Evolutionary conservation across 2,113 vertebrate species (phyloP).

Genomic region (Erpornis zantholeuca): DNA sequence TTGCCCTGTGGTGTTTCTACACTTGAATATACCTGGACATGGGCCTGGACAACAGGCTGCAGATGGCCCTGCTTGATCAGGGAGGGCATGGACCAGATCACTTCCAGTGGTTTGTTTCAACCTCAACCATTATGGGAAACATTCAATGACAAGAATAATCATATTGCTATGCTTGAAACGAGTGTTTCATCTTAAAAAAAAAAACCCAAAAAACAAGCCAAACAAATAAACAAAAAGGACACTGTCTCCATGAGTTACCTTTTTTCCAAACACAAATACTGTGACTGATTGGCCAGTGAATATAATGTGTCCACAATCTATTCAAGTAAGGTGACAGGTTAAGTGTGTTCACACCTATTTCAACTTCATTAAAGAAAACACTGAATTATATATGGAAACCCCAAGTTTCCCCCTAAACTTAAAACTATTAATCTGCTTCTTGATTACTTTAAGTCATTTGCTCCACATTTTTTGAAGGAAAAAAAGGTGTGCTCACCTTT

Average conservation of each 20-base stretch:
- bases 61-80: not conserved
- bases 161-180: not conserved
- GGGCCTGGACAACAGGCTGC: not conserved
- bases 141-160: not conserved
- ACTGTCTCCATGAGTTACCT: not conserved
- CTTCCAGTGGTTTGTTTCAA: not conserved
- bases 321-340: not conserved
- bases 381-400: not conserved
- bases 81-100: not conserved
- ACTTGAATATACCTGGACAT: not conserved
- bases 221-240: not conserved
- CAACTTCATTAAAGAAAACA: not conserved
- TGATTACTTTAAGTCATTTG: not conserved
- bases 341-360: not conserved
- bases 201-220: not conserved
- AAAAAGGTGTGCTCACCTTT: not conserved
- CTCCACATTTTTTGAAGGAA: not conserved
- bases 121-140: not conserved
- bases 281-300: not conserved
- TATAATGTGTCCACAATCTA: not conserved
- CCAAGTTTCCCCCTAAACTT: not conserved
- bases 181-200: not conserved
- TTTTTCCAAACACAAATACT: not conserved
- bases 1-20: not conserved
- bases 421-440: not conserved